phyloP scores from a whole-genome alignment of 2,797 vertebrate genomes.

The Coregonus sp. region DNA sequence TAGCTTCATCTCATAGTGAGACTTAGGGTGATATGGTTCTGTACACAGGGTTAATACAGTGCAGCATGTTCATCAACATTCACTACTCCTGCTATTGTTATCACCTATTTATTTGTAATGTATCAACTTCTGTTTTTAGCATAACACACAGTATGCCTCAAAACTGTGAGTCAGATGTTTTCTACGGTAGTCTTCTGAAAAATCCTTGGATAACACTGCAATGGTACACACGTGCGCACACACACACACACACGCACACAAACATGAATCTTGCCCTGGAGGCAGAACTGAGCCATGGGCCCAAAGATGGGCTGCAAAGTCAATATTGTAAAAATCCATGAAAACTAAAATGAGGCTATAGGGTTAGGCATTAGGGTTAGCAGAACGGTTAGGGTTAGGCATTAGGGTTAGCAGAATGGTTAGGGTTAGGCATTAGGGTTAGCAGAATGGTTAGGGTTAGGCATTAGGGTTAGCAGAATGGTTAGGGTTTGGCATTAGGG shows the following conservation, averaged over 20 bases:
- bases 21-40: constrained; percentile 32
- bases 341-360: too few relatives aligned
- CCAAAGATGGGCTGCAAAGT: too few relatives aligned
- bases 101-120: not conserved
- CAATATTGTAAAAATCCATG: too few relatives aligned
- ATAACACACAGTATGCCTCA: not conserved
- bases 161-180: not conserved
- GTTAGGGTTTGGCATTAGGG: too few relatives aligned
- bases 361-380: too few relatives aligned
- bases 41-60: not conserved
- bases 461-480: too few relatives aligned
- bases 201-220: not conserved
- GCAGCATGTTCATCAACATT: not conserved
- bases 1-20: constrained; percentile 42
- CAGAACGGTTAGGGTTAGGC: too few relatives aligned
- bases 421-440: too few relatives aligned
- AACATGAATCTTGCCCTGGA: not conserved
- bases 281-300: too few relatives aligned
- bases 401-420: too few relatives aligned
- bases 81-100: not conserved
- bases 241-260: not conserved
- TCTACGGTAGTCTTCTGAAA: not conserved
- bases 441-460: too few relatives aligned
- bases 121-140: not conserved
- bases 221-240: not conserved